A percentile compares a stretch with the other conserved stretches of the same genome.
These are phyloP conservation scores for Harpagifer antarcticus DNA, from an alignment of 2,797 vertebrate species.

Conservation along the genomic window DNA sequence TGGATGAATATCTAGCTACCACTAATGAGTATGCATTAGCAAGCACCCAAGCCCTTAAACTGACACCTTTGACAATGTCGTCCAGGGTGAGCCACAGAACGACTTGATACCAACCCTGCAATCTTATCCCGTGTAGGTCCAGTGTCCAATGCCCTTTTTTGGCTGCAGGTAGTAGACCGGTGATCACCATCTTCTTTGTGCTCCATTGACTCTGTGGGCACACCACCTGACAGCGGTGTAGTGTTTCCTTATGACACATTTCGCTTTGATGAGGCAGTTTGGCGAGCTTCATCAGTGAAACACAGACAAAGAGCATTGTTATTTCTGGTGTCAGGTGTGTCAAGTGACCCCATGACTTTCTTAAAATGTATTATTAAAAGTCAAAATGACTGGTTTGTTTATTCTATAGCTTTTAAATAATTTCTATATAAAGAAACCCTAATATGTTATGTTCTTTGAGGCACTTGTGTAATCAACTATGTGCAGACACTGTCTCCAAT, in stretches of 20 bases:
- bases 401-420: neutral
- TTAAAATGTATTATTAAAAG: neutral
- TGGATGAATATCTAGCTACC: constrained; percentile 39
- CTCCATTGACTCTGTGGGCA: constrained; percentile 72
- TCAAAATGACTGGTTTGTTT: neutral
- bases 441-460: neutral
- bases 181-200: constrained; percentile 79
- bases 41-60: constrained; percentile 65
- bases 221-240: constrained; percentile 82
- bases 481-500: neutral
- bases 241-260: constrained; percentile 70
- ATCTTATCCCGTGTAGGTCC: constrained; percentile 77
- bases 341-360: constrained; percentile 19
- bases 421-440: neutral
- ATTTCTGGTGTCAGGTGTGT: constrained; percentile 20
- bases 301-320: constrained; percentile 51
- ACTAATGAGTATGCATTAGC: constrained; percentile 74
- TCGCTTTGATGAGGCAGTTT: constrained; percentile 36
- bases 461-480: neutral
- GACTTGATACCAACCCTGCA: constrained; percentile 82
- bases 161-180: constrained; percentile 55
- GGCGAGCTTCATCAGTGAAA: constrained; percentile 53
- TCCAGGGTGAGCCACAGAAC: constrained; percentile 73
- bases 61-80: constrained; percentile 78
- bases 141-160: constrained; percentile 70